phyloP scores from a whole-genome alignment of 2,113 vertebrate species.

The Tragelaphus imberbis region DNA sequence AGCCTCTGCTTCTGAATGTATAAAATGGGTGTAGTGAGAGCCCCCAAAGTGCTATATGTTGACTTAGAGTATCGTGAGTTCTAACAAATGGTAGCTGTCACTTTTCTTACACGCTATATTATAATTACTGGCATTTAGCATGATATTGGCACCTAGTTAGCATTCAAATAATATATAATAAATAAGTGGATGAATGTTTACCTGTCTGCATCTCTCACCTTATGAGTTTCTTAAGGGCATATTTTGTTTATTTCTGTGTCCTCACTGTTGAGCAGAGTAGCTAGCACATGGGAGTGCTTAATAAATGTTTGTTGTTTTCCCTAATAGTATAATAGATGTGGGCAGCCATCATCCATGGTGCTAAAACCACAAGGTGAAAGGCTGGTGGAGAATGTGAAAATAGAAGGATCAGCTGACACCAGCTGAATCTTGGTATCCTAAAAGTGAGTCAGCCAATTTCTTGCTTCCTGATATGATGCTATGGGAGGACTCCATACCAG shows the following conservation, averaged over 20 bases:
- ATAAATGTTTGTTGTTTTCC: neutral
- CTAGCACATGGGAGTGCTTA: neutral
- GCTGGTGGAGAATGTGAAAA: neutral
- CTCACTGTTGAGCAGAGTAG: neutral
- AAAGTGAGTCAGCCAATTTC: neutral
- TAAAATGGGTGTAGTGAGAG: neutral
- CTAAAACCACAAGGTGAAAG: neutral
- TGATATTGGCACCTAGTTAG: neutral
- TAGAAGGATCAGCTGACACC: neutral
- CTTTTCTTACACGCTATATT: neutral
- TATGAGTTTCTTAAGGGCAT: neutral
- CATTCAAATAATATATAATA: neutral
- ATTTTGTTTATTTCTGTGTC: conserved; percentile 23
- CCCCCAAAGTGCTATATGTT: neutral
- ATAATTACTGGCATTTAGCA: neutral
- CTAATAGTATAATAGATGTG: neutral
- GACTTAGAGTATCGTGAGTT: too few relatives aligned
- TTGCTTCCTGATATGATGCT: neutral
- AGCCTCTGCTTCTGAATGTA: neutral
- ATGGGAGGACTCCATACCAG: neutral
- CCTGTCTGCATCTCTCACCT: neutral
- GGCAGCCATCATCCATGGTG: neutral
- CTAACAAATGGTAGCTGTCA: neutral
- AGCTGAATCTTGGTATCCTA: neutral
- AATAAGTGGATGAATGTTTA: neutral